phyloP scores from a whole-genome alignment of 2,888 invertebrate genomes.

The Macrosoma leucophasiata region DNA sequence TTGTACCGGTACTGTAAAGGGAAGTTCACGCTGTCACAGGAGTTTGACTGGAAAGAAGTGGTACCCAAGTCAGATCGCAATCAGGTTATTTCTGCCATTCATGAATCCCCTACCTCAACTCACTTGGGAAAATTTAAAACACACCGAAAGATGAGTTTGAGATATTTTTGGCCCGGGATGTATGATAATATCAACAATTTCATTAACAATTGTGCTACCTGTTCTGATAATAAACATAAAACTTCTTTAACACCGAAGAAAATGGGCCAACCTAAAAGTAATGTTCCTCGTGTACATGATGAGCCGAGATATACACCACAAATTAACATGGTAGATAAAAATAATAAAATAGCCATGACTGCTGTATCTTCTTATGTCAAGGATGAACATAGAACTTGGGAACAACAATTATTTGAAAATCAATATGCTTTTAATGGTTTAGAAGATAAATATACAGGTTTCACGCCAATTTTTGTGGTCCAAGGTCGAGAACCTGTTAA shows the following conservation, averaged over 20 bases:
- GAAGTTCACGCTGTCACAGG: not conserved
- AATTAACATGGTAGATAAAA: not conserved
- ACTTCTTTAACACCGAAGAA: not conserved
- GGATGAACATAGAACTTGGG: too few relatives aligned
- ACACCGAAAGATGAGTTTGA: not conserved
- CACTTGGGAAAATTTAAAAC: conserved; percentile 7
- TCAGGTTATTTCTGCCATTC: not conserved
- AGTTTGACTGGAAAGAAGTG: not conserved
- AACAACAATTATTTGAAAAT: not conserved
- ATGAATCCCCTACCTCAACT: conserved; percentile 1
- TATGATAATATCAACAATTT: conserved; percentile 6
- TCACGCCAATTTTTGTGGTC: too few relatives aligned
- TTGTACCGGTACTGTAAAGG: not conserved
- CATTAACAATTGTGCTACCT: not conserved
- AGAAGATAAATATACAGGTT: not conserved
- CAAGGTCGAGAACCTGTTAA: too few relatives aligned
- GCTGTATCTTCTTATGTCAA: not conserved
- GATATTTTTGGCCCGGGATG: conserved; percentile 3
- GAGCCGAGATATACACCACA: not conserved
- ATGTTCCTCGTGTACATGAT: not conserved
- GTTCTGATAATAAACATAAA: not conserved
- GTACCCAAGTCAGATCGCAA: not conserved
- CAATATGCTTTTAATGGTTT: not conserved
- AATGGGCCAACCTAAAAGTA: not conserved
- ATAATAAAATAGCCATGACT: not conserved